A percentile compares a stretch with the other conserved stretches of the same genome.
phyloP scores from a whole-genome alignment of 1,140 invertebrate genomes.

The Pseudomyrmex dendroicus region DNA sequence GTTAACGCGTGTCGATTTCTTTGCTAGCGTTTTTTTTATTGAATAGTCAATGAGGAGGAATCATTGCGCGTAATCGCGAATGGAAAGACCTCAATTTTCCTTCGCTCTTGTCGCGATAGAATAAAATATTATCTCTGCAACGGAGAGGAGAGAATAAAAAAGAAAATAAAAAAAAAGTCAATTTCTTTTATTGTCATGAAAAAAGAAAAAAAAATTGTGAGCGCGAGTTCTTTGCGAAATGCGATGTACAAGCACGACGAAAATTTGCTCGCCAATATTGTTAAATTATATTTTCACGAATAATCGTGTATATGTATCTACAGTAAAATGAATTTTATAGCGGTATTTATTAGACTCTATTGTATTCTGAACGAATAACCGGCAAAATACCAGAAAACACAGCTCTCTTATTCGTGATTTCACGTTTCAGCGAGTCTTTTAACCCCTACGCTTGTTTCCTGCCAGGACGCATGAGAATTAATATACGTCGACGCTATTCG shows the following conservation, averaged over 20 bases:
- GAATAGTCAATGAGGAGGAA: constrained; percentile 1
- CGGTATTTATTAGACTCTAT: neutral
- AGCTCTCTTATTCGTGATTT: constrained; percentile 20
- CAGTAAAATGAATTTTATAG: neutral
- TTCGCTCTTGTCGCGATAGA: neutral
- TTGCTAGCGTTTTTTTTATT: neutral
- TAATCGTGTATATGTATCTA: neutral
- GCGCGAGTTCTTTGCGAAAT: neutral
- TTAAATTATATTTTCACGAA: neutral
- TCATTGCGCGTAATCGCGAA: neutral
- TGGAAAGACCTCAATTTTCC: neutral
- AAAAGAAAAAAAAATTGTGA: neutral
- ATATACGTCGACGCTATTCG: neutral
- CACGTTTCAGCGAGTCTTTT: constrained; percentile 16
- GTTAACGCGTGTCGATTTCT: neutral
- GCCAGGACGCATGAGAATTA: neutral
- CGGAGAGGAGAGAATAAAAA: no score
- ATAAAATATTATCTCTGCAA: neutral
- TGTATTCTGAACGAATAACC: neutral
- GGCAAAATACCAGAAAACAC: neutral
- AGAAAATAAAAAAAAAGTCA: no score
- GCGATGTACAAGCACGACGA: neutral
- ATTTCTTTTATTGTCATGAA: neutral
- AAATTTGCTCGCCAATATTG: neutral
- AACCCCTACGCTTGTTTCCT: constrained; percentile 3